phyloP scores from a whole-genome alignment of 2,888 invertebrate genomes.

The Drosophila paracracens region DNA sequence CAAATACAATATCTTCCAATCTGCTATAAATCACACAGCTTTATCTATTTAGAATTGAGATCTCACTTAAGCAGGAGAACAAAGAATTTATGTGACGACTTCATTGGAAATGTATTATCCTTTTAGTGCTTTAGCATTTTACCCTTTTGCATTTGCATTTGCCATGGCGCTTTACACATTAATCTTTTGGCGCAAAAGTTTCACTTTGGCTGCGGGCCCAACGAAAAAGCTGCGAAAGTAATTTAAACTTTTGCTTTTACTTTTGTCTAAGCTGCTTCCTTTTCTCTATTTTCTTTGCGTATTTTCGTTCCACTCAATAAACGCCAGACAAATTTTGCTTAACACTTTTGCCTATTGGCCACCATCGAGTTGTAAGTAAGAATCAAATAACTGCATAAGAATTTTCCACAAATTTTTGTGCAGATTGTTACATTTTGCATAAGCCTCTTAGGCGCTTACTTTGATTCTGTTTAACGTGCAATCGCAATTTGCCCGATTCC shows the following conservation, averaged over 20 bases:
- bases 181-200: constrained; percentile 65
- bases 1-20: not conserved
- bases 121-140: constrained; percentile 43
- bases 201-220: constrained; percentile 48
- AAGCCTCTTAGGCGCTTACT: constrained; percentile 74
- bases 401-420: constrained; percentile 30
- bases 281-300: constrained; percentile 18
- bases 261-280: constrained; percentile 53
- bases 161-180: constrained; percentile 57
- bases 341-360: constrained; percentile 74
- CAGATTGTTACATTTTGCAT: constrained; percentile 64
- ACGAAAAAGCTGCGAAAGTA: constrained; percentile 64
- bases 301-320: constrained; percentile 70
- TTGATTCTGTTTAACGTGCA: constrained; percentile 66
- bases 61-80: constrained; percentile 12
- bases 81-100: constrained; percentile 44
- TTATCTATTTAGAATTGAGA: constrained; percentile 46
- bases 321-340: constrained; percentile 71
- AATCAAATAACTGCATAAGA: constrained; percentile 47
- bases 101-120: constrained; percentile 60
- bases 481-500: constrained; percentile 52
- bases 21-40: constrained; percentile 21
- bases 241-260: constrained; percentile 77
- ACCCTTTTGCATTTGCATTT: constrained; percentile 57
- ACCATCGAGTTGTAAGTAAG: constrained; percentile 35